Conservation (phyloP, 1,140 invertebrate species). For the Riptortus pedestris region DNA sequence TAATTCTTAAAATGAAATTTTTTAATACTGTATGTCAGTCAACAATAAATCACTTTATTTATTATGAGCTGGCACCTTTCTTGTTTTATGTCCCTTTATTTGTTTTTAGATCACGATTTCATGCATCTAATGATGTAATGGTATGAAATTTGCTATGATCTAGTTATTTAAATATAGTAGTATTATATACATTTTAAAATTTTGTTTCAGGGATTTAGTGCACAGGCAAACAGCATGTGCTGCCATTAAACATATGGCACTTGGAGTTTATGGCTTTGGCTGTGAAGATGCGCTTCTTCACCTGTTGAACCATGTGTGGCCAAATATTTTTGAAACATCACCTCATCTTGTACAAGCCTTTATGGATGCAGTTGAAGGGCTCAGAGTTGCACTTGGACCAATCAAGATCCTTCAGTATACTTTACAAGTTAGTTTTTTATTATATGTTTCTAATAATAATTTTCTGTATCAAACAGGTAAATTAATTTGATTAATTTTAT, state of each 20-base stretch:
- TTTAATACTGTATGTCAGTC: too few relatives aligned
- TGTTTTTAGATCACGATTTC: too few relatives aligned
- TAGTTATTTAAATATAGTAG: too few relatives aligned
- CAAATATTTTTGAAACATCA: conserved; percentile 98
- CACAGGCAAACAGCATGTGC: conserved; percentile 98
- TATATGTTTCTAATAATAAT: too few relatives aligned
- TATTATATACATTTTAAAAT: background rate
- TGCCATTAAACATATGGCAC: conserved; percentile 96
- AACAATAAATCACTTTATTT: too few relatives aligned
- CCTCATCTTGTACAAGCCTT: conserved; percentile 99
- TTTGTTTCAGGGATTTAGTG: conserved; percentile 75
- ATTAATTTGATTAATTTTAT: background rate
- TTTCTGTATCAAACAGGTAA: background rate
- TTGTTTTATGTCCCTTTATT: too few relatives aligned
- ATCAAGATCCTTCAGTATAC: conserved; percentile 94
- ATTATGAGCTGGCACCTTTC: too few relatives aligned
- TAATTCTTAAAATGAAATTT: too few relatives aligned
- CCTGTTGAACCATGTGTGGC: conserved; percentile 98
- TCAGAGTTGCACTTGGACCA: conserved; percentile 89
- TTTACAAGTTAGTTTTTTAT: conserved; percentile 56
- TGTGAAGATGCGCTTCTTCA: conserved; percentile 97
- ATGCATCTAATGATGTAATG: too few relatives aligned
- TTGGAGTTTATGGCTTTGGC: conserved; percentile 97
- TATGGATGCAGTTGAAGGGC: conserved; percentile 96
- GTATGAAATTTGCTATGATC: too few relatives aligned